Percentiles rank a stretch among this genome's conserved stretches.
Evolutionary conservation across 2,888 invertebrate genomes (phyloP).

Genomic region (Eucriotettix oculatus): DNA sequence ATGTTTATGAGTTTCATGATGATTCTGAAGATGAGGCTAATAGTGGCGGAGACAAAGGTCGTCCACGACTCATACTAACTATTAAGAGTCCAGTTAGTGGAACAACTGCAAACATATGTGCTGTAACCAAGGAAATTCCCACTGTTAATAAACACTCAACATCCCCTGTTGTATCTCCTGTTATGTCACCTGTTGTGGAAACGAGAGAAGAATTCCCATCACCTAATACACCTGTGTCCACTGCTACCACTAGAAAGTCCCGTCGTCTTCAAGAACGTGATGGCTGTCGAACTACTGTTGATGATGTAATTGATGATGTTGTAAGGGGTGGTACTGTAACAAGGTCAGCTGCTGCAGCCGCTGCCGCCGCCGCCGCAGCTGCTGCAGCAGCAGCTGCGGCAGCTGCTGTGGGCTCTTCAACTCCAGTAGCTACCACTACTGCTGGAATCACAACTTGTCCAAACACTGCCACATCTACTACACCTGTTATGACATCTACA

Average conservation of each 20-base stretch:
- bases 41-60: constrained; percentile 32
- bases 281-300: constrained; percentile 56
- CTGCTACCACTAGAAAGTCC: constrained; percentile 60
- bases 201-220: constrained; percentile 14
- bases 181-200: constrained; percentile 13
- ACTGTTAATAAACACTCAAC: not conserved
- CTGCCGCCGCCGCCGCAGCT: not conserved
- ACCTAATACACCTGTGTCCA: constrained; percentile 34
- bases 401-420: not conserved
- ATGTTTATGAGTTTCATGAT: constrained; percentile 82
- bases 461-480: too few relatives aligned
- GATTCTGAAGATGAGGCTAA: constrained; percentile 66
- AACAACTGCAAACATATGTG: not conserved
- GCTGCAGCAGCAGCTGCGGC: not conserved
- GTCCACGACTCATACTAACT: constrained; percentile 63
- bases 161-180: not conserved
- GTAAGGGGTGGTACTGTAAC: constrained; percentile 44
- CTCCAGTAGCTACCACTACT: not conserved
- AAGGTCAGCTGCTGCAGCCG: constrained; percentile 25
- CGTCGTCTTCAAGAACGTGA: constrained; percentile 37
- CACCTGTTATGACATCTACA: not conserved
- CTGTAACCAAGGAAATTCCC: constrained; percentile 2
- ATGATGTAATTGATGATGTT: constrained; percentile 82
- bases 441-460: not conserved
- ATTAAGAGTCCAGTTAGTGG: constrained; percentile 42